Evolutionary conservation across 2,888 invertebrate genomes (phyloP).

Genomic region (Caradrina clavipalpis): DNA sequence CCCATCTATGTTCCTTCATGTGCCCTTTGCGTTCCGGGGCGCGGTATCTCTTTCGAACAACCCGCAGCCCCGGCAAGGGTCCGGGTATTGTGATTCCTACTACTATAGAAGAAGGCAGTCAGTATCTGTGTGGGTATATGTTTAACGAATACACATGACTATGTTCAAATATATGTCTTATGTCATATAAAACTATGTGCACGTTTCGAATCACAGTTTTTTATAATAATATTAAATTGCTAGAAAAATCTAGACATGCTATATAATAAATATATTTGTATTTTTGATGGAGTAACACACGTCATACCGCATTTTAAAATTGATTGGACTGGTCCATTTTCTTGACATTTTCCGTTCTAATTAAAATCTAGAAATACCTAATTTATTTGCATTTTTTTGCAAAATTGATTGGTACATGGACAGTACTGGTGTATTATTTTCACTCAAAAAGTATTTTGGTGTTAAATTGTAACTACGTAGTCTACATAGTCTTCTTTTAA

Average conservation of each 20-base stretch:
- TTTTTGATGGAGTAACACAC: constrained; percentile 4
- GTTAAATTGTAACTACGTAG: constrained; percentile 6
- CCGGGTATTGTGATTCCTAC: no score
- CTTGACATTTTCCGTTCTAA: constrained; percentile 46
- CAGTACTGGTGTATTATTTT: constrained; percentile 17
- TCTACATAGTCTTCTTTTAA: no score
- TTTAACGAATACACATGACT: no score
- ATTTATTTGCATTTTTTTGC: constrained; percentile 23
- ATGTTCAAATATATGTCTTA: no score
- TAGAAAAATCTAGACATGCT: constrained; percentile 1
- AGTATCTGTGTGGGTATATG: no score
- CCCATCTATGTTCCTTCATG: no score
- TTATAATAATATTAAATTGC: neutral
- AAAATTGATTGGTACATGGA: constrained; percentile 43
- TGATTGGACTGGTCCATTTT: constrained; percentile 39
- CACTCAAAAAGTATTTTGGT: constrained; percentile 6
- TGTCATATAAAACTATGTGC: no score
- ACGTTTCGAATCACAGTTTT: no score
- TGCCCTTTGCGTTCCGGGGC: no score
- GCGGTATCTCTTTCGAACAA: no score
- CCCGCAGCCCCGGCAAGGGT: no score
- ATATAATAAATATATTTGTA: neutral
- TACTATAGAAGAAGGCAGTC: no score
- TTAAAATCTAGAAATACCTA: constrained; percentile 25
- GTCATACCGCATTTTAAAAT: constrained; percentile 14